These are phyloP conservation scores for Campylomormyrus tamandua DNA, from an alignment of 2,113 vertebrate genomes.

Conservation along the genomic window DNA sequence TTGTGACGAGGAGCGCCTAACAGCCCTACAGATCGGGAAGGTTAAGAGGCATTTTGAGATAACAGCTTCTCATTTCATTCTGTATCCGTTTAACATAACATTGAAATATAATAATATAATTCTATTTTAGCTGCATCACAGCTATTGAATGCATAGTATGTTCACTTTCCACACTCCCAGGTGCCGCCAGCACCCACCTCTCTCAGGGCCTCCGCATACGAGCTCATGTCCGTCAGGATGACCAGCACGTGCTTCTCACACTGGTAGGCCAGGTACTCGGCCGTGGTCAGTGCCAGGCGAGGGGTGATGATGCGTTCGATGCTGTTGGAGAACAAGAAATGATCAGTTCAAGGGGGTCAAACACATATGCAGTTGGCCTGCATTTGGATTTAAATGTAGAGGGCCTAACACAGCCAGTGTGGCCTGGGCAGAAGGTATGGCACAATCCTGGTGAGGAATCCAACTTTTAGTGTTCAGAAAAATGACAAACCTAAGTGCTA, in stretches of 20 bases:
- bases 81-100: neutral
- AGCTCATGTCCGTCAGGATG: constrained; percentile 75
- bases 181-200: constrained; percentile 48
- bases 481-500: neutral
- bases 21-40: neutral
- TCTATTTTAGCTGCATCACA: neutral
- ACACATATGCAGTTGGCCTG: neutral
- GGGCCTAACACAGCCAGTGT: neutral
- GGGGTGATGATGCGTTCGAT: constrained; percentile 75
- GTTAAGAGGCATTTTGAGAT: neutral
- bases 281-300: constrained; percentile 66
- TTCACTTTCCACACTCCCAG: neutral
- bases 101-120: neutral
- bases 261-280: constrained; percentile 73
- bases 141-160: neutral
- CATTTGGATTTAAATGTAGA: neutral
- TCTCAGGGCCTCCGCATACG: constrained; percentile 70
- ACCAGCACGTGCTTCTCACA: constrained; percentile 75
- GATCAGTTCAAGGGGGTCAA: neutral
- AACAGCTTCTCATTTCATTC: neutral
- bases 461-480: neutral
- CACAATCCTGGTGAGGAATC: neutral
- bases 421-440: neutral
- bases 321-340: constrained; percentile 34
- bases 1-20: neutral